Evolutionary conservation across 2,888 invertebrate genomes (phyloP), one percentile per base, ranked within the genome.

Genomic region (Nemotelus pantherinus): DNA sequence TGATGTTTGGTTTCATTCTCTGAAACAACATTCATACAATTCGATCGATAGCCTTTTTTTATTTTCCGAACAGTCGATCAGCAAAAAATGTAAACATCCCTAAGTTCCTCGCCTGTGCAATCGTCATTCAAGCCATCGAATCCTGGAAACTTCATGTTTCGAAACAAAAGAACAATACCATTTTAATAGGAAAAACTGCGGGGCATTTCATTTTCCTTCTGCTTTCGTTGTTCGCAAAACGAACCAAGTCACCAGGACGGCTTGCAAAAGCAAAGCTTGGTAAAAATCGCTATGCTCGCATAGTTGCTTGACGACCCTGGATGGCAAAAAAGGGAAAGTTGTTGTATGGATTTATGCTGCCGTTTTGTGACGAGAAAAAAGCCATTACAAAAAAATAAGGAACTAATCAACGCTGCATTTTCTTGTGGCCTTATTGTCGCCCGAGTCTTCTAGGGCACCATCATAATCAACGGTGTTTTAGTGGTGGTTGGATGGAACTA

Each of bases 391-490:
- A 39, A n/a, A 39, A 60, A 60, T 25, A 60, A 41, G 60, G 60
- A 60, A 60, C 60, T 60, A 60, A 60, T 60, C 60, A 60, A 60
- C 60, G 60, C 43, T 60, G 60, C 60, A 60, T 43, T 60, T 39
- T 60, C 60, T 58, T 58, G 60, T 60, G 60, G 60, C 60, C 60
- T 60, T 43, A 60, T 60, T 60, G 3, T 60, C 41, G 60, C 39
- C 41, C 25, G 25, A 25, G 25, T 25, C 25, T 25, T 25, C 25
- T 25, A 25, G 25, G 25, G 1, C 25, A 25, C 25, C 25, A 25
- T 25, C 25, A 25, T 25, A 25, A 25, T 25, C 25, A 25, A 25
- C 25, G 25, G 25, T 25, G 25, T 25, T 25, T 25, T 25, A 25
- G 25, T 25, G 0, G 25, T 25, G 25, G 25, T 25, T 25, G 25